These are phyloP conservation scores for Typhlichthys subterraneus DNA, from an alignment of 2,797 vertebrate genomes.

Conservation along the genomic window DNA sequence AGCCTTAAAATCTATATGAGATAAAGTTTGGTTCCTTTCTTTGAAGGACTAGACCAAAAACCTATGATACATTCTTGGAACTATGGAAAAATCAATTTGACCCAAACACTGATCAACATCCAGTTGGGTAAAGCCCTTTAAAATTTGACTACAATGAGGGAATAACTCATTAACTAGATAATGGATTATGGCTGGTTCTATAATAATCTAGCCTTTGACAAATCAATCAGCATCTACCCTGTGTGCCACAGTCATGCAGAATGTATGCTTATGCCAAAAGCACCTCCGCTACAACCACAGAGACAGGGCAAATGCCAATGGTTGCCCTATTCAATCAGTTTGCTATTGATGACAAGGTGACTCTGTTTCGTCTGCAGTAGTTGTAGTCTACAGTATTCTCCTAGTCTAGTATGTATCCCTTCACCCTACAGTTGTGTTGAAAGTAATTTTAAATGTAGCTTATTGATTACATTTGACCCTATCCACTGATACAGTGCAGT, in stretches of 20 bases:
- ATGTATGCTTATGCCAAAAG: not conserved
- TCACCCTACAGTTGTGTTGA: not conserved
- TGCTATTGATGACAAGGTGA: not conserved
- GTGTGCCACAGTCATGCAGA: not conserved
- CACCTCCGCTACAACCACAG: not conserved
- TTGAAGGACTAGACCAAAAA: no score
- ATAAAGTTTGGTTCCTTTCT: no score
- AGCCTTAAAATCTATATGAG: no score
- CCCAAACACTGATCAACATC: no score
- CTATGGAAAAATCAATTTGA: no score
- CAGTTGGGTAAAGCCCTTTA: no score
- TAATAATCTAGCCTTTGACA: constrained; percentile 6
- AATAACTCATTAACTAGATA: not conserved
- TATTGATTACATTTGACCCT: no score
- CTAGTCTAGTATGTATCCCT: constrained; percentile 3
- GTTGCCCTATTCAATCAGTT: not conserved
- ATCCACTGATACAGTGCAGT: no score
- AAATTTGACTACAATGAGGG: not conserved
- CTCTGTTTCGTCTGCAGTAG: no score
- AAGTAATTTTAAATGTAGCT: no score
- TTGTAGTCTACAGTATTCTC: not conserved
- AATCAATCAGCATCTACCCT: constrained; percentile 16
- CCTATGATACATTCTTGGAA: no score
- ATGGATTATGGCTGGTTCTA: constrained; percentile 5
- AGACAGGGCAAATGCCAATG: not conserved